These are phyloP conservation scores for Tipula unca DNA, from an alignment of 2,888 invertebrate species.

Conservation along the genomic window DNA sequence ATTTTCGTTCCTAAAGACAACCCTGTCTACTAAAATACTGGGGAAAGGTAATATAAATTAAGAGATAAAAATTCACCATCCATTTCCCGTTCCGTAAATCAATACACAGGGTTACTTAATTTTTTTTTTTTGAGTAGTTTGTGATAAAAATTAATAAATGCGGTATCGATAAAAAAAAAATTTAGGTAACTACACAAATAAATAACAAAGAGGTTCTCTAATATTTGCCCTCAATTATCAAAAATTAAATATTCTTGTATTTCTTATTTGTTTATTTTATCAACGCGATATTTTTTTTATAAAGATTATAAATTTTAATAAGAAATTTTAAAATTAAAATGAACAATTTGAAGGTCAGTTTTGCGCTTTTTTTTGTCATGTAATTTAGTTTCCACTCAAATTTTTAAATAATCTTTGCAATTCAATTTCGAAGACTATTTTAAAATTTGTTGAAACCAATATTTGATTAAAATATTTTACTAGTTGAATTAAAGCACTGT, in stretches of 20 bases:
- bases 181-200: background rate
- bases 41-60: slow-evolving; percentile 8
- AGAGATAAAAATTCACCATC: background rate
- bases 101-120: background rate
- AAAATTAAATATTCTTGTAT: background rate
- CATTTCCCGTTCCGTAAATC: background rate
- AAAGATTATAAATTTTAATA: background rate
- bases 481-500: too few relatives aligned
- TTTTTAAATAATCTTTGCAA: too few relatives aligned
- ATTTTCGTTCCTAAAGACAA: background rate
- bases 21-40: background rate
- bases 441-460: too few relatives aligned
- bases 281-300: background rate
- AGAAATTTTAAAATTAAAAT: background rate
- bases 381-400: too few relatives aligned
- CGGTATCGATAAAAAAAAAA: background rate
- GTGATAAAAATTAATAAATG: background rate
- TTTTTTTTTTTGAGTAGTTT: too few relatives aligned
- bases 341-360: background rate
- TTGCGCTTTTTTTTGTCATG: background rate
- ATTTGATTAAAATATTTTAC: too few relatives aligned
- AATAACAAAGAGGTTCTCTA: background rate
- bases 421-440: too few relatives aligned
- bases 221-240: background rate
- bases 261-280: background rate